Evolutionary conservation across 2,797 vertebrate genomes (phyloP), one percentile per base, ranked within the genome.

Genomic region (Enteromius afrohamiltoni): DNA sequence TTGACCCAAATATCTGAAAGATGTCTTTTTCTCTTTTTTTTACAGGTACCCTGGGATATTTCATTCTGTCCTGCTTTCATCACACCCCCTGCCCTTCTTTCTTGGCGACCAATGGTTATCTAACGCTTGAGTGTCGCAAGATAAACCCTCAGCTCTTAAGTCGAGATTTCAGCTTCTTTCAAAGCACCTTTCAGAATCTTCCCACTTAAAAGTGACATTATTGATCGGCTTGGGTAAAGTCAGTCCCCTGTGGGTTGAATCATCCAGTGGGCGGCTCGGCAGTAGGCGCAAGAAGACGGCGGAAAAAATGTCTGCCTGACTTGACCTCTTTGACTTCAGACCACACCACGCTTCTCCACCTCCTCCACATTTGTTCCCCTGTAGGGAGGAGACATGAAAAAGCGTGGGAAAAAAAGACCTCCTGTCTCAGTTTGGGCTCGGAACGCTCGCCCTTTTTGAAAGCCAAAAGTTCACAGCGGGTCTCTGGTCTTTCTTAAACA

Each of bases 201-300:
- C 45, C 58, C 65, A 85, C 82, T 87, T 87, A 77, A 85, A 87
- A 89, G 87, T 85, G 76, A 60, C 45, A n/a, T 75, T 89, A 89
- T 88, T 86, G 87, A 90, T 87, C 83, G 71, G 71, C 79, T 84
- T 70, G 74, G 65, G 74, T 69, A 78, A 83, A 85, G 64, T 67
- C 67, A 11, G 47, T 86, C 84, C 73, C 83, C 49, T 1, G 49
- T 84, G 83, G 58, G 69, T 77, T 88, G 83, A 85, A 79, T 87
- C 84, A 88, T 88, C 55, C 58, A 60, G 79, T 87, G 83, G 79
- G 73, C 53, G 51, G 80, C 75, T 71, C 64, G 34, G n/a, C 16
- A 7, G 58, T 67, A 58, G 82, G 34, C 51, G 68, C 62, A 40
- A n/a, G 78, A 84, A 86, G 77, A 84, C 9, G 23, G 77, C 79